Base-by-base conservation (phyloP, 2,888 invertebrate species). In the Hydroisotoma schaefferi region DNA sequence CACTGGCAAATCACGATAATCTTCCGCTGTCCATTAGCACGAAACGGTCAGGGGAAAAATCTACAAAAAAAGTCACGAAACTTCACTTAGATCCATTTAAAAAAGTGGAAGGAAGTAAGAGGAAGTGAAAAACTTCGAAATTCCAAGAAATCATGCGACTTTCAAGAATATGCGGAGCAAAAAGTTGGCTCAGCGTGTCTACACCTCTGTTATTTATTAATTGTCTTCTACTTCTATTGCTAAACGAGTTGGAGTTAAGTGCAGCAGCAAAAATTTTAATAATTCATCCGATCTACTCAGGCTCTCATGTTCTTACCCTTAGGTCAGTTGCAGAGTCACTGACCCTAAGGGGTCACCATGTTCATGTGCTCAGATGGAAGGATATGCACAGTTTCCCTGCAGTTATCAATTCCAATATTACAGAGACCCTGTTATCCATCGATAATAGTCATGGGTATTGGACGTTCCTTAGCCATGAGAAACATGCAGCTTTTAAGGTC, bases 241-340 rank as follows among this genome's bases (percentile, higher is more conserved):
- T 40, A 4, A 18, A 15, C n/a, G 15, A 5, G 20, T 15, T 40
- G 5, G 8, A 15, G 5, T 10, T 18, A 5, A 40, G 40, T 15
- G 15, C 20, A 25, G 53, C 26, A n/a, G 38, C 40, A 26, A 73
- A 73, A 33, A 72, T 75, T 22, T 59, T 75, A 23, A 73, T 75
- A 38, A 61, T 74, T 33, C 74, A 74, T 65, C 75, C 75, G 6
- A 70, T 74, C 57, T 73, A 74, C 59, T 71, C 74, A 12, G 73
- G 72, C 20, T 74, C 74, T 37, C 75, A 75, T 63, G 74, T 74
- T 20, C 57, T 74, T 20, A 73, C 74, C 5, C 59, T 75, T 47
- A 63, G 74, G 57, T 56, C 70, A n/a, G 72, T 75, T 1, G 71
- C 73, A 20, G 70, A 68, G 44, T 72, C 70, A 15, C 59, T 75